A percentile compares a stretch with the other conserved stretches of the same genome.
phyloP scores from a whole-genome alignment of 2,113 vertebrate species.

The Castor canadensis region DNA sequence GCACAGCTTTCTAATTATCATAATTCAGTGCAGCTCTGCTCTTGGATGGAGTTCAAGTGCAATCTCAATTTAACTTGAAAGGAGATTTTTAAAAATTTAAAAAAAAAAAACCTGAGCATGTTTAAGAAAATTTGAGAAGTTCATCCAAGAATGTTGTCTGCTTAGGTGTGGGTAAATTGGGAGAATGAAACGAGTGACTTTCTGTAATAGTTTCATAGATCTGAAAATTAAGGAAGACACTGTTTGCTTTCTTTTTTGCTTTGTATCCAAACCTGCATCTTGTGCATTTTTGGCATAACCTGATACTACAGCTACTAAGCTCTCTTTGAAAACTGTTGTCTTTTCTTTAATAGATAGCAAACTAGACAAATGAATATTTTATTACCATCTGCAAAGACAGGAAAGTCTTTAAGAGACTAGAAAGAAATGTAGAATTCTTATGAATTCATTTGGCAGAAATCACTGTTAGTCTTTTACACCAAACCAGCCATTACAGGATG shows the following conservation, averaged over 20 bases:
- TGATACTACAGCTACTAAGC: constrained; percentile 50
- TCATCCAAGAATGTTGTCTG: constrained; percentile 80
- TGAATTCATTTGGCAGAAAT: not conserved
- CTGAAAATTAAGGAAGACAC: constrained; percentile 67
- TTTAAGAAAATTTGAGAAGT: constrained; percentile 85
- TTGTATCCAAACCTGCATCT: constrained; percentile 39
- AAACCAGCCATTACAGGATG: constrained; percentile 32
- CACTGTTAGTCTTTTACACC: constrained; percentile 7
- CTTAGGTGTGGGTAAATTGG: constrained; percentile 73
- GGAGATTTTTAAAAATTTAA: constrained; percentile 58
- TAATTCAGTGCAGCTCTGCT: constrained; percentile 87
- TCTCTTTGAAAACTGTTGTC: constrained; percentile 50
- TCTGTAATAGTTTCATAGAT: constrained; percentile 70
- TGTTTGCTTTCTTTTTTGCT: constrained; percentile 61
- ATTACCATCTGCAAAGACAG: constrained; percentile 15
- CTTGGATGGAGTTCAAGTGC: constrained; percentile 86
- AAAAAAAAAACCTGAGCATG: constrained; percentile 73
- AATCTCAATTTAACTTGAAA: constrained; percentile 88
- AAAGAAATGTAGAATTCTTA: constrained; percentile 35
- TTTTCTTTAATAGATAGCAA: constrained; percentile 51
- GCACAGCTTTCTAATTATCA: constrained; percentile 89
- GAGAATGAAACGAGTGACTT: constrained; percentile 62
- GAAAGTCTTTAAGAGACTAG: constrained; percentile 1
- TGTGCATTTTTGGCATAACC: constrained; percentile 59
- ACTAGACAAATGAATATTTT: constrained; percentile 48